Percentiles rank a stretch among this genome's conserved stretches.
phyloP scores from a whole-genome alignment of 2,113 vertebrate genomes.

The Tragelaphus imberbis region DNA sequence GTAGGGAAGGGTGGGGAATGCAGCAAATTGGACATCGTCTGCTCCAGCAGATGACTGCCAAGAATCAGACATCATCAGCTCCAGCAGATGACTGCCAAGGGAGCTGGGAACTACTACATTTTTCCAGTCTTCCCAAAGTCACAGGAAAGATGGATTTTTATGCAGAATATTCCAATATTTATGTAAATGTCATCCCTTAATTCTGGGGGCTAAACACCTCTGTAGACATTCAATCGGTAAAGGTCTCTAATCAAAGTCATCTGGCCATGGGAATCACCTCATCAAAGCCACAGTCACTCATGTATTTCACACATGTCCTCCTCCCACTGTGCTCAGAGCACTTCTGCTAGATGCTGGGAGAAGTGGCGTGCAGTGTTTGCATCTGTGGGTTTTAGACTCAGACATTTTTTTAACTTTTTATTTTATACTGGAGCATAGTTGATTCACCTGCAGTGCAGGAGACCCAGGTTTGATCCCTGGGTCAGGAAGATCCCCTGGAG shows the following conservation, averaged over 20 bases:
- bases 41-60: not conserved
- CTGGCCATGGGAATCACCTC: not conserved
- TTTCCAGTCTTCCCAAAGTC: not conserved
- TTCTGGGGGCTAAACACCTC: not conserved
- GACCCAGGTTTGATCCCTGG: not conserved
- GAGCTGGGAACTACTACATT: not conserved
- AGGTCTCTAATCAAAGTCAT: not conserved
- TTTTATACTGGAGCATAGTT: not conserved
- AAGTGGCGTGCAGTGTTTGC: too few relatives aligned
- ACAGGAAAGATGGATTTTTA: not conserved
- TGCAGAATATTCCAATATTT: not conserved
- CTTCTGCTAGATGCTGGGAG: not conserved
- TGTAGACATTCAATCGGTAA: not conserved
- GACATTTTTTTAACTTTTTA: not conserved
- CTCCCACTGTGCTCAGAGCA: not conserved
- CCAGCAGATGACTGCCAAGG: not conserved
- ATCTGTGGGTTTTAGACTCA: not conserved
- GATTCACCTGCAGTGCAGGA: not conserved
- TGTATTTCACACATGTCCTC: not conserved
- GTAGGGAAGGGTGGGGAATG: not conserved
- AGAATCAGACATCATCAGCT: not conserved
- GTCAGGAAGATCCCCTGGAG: not conserved
- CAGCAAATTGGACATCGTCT: fast-evolving
- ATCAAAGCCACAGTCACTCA: not conserved
- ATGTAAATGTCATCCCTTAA: not conserved